Base-by-base conservation (phyloP, 2,113 vertebrate genomes). In the Carlito syrichta region DNA sequence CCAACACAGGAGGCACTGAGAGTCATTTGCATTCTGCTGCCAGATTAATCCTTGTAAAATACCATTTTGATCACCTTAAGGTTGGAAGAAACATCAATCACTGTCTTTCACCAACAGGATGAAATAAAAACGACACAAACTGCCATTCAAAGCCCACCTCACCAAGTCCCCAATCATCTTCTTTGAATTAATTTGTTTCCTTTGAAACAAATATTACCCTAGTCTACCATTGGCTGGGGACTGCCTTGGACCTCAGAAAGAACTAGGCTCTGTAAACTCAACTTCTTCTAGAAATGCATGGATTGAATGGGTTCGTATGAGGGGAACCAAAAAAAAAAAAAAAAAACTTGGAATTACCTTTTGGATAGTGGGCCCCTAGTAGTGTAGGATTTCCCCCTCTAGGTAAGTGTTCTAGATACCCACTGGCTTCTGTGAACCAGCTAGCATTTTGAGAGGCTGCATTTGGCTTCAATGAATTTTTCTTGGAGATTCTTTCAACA, bases 1-100 rank as follows among this genome's bases (percentile, higher is more conserved):
- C 27, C 52, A 16, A 27, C 8, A 0, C 1, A 2, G 0, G 20
- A 7, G 27, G 9, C 8, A 19, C 30, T 38, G 2, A 40, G 6
- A 69, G 19, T 5, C 3, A 5, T 16, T 6, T 10, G 19, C 22
- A 8, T 6, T 14, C 25, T 9, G 52, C n/a, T 35, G 38, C 86
- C 69, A 71, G n/a, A 20, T 43, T 94, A 91, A 96, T 94, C 82
- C 91, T 50, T 6, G 5, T 8, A 38, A 94, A 76, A 68, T 17
- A 35, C 1, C 68, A 10, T 32, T 58, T 19, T 3, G 20, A 40
- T 35, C 9, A 3, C 62, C 52, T 54, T 40, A 3, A 89, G 6
- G 20, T 4, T 17, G 43, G 17, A 23, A 63, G 58, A 89, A 19
- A 32, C 45, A 23, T 77, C 58, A 74, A 83, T 50, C 27, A 22